A percentile compares a stretch with the other conserved stretches of the same genome.
Evolutionary conservation across 2,113 vertebrate genomes (phyloP).

Genomic region (Limanda limanda): DNA sequence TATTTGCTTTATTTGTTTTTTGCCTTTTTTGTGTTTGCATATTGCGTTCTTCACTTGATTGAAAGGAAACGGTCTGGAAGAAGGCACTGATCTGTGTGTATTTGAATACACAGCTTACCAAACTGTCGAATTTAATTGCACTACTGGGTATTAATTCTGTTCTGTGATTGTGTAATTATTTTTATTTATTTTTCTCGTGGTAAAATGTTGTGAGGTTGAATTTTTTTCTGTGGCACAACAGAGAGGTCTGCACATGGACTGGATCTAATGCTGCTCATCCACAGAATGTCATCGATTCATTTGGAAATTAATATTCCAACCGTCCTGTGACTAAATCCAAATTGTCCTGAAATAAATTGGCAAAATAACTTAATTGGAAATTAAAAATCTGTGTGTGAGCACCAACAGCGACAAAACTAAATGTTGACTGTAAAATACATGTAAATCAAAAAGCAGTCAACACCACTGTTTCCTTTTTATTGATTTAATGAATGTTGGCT

Average conservation of each 20-base stretch:
- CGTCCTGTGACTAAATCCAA: conserved; percentile 28
- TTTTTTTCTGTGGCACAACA: conserved; percentile 53
- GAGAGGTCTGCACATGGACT: no score
- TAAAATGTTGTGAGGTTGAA: conserved; percentile 68
- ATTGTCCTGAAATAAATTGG: neutral
- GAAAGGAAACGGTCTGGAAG: conserved; percentile 65
- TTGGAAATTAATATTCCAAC: conserved; percentile 30
- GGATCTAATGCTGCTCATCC: conserved; percentile 28
- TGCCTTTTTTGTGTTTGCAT: conserved; percentile 32
- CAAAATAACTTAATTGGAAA: neutral
- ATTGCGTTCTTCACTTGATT: conserved; percentile 53
- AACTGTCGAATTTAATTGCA: conserved; percentile 83
- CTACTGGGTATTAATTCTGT: conserved; percentile 76
- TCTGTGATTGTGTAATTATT: conserved; percentile 52
- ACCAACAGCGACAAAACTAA: conserved; percentile 24
- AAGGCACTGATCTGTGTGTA: conserved; percentile 77
- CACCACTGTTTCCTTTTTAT: neutral
- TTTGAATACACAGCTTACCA: conserved; percentile 79
- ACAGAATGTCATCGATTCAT: conserved; percentile 33
- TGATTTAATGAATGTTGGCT: conserved; percentile 17
- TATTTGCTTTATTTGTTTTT: conserved; percentile 28
- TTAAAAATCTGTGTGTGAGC: conserved; percentile 14
- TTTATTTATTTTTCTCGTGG: conserved; percentile 35
- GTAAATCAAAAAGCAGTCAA: conserved; percentile 48
- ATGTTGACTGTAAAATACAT: conserved; percentile 29